A percentile compares a stretch with the other conserved stretches of the same genome.
These are phyloP conservation scores for Pagetopsis macropterus DNA, from an alignment of 2,797 vertebrate genomes.

Conservation along the genomic window DNA sequence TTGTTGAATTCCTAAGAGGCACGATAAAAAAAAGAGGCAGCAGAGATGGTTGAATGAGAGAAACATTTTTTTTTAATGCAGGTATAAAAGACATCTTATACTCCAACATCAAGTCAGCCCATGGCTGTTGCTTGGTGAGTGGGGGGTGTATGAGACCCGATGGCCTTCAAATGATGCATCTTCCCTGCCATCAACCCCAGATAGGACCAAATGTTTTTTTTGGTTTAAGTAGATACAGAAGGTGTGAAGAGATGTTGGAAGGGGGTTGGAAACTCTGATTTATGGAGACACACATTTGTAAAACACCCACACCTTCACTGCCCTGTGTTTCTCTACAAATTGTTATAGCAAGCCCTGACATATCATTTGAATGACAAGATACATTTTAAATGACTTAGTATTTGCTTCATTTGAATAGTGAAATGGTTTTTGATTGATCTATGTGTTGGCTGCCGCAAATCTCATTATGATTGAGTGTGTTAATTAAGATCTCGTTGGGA, in stretches of 20 bases:
- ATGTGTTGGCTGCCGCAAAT: conserved; percentile 27
- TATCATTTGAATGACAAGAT: conserved; percentile 39
- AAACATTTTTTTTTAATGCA: conserved; percentile 35
- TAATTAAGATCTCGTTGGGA: conserved; percentile 73
- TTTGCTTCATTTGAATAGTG: conserved; percentile 48
- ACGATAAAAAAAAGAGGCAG: conserved; percentile 15
- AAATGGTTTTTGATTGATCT: conserved; percentile 48
- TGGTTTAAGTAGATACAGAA: background rate
- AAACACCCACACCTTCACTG: conserved; percentile 7
- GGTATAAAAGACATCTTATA: conserved; percentile 39
- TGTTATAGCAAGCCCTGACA: conserved; percentile 34
- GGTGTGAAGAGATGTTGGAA: conserved; percentile 11
- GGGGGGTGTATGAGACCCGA: conserved; percentile 28
- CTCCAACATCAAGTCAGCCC: conserved; percentile 18
- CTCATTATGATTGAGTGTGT: conserved; percentile 64
- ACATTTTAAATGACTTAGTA: conserved; percentile 35
- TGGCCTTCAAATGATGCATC: conserved; percentile 47
- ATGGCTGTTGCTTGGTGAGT: conserved; percentile 25
- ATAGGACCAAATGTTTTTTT: background rate
- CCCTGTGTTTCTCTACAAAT: conserved; percentile 37
- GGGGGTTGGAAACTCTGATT: background rate
- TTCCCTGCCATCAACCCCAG: conserved; percentile 10
- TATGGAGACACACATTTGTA: background rate
- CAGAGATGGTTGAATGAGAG: conserved; percentile 4
- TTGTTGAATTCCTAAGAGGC: conserved; percentile 49